These are phyloP conservation scores for Streptopelia turtur DNA, from an alignment of 2,797 vertebrate species.

Conservation along the genomic window DNA sequence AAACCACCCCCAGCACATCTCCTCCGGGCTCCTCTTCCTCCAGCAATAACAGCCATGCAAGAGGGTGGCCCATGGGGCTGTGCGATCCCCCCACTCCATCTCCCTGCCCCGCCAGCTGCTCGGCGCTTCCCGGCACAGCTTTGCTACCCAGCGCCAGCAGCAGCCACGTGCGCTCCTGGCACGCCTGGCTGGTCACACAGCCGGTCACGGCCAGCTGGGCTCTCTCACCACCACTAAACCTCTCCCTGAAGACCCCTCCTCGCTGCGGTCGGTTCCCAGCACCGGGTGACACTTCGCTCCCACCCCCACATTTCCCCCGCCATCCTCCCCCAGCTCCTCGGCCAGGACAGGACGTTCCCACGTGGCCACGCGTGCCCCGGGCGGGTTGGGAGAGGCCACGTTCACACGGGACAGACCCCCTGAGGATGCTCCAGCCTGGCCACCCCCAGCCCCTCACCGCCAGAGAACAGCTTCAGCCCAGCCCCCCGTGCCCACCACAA, in stretches of 20 bases:
- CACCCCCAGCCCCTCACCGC: fast-evolving
- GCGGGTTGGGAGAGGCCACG: not conserved
- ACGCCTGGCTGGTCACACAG: fast-evolving
- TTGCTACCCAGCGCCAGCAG: not conserved
- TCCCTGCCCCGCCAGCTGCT: fast-evolving
- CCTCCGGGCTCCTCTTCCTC: not conserved
- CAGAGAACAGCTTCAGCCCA: not conserved
- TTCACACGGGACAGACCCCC: conserved; percentile 8
- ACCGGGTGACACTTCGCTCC: fast-evolving
- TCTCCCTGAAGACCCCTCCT: not conserved
- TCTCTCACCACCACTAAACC: not conserved
- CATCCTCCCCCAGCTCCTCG: not conserved
- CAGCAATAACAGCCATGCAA: not conserved
- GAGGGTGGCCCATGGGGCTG: fast-evolving
- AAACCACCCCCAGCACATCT: not conserved
- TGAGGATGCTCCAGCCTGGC: not conserved
- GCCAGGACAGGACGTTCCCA: not conserved
- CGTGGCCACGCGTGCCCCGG: fast-evolving
- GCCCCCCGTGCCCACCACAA: not conserved
- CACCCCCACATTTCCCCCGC: not conserved
- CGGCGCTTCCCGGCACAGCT: not conserved
- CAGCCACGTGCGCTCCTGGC: not conserved
- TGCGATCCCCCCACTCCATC: too few relatives aligned
- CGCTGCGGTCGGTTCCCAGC: not conserved
- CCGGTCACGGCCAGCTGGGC: not conserved